A percentile compares a stretch with the other conserved stretches of the same genome.
Evolutionary conservation across 2,113 vertebrate genomes (phyloP).

Genomic region (Chamaea fasciata): DNA sequence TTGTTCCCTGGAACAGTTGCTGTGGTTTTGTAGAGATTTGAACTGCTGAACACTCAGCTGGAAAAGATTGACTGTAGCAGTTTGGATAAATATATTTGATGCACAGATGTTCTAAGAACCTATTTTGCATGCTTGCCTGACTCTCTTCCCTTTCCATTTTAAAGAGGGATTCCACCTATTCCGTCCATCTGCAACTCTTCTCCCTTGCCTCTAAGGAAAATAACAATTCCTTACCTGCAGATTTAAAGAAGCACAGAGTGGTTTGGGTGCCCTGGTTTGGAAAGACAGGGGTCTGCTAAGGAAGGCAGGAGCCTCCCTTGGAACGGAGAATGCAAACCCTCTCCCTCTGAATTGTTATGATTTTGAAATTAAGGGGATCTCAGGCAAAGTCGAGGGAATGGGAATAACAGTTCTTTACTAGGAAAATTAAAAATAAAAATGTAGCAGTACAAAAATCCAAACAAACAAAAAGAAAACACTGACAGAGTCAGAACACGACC

Average conservation of each 20-base stretch:
- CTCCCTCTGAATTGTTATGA: not conserved
- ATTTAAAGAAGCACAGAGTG: not conserved
- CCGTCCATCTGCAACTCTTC: not conserved
- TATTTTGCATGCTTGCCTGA: not conserved
- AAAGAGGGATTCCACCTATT: not conserved
- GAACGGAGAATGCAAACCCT: not conserved
- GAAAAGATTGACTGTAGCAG: conserved; percentile 21
- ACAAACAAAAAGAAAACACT: not conserved
- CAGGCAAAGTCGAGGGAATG: not conserved
- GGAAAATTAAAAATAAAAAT: not conserved
- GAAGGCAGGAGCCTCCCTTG: not conserved
- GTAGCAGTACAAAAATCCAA: not conserved
- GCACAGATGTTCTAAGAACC: conserved; percentile 32
- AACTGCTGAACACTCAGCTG: not conserved
- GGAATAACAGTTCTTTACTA: not conserved
- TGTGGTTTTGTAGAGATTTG: not conserved
- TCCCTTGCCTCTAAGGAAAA: not conserved
- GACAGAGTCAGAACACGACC: not conserved
- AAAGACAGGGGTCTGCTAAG: not conserved
- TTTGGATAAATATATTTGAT: conserved; percentile 8
- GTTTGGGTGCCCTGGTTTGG: not conserved
- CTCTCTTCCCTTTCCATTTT: not conserved
- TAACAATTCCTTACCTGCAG: not conserved
- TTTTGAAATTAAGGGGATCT: not conserved
- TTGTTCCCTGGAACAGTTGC: not conserved